Evolutionary conservation across 2,113 vertebrate genomes (phyloP).

Genomic region (Mellivora capensis): DNA sequence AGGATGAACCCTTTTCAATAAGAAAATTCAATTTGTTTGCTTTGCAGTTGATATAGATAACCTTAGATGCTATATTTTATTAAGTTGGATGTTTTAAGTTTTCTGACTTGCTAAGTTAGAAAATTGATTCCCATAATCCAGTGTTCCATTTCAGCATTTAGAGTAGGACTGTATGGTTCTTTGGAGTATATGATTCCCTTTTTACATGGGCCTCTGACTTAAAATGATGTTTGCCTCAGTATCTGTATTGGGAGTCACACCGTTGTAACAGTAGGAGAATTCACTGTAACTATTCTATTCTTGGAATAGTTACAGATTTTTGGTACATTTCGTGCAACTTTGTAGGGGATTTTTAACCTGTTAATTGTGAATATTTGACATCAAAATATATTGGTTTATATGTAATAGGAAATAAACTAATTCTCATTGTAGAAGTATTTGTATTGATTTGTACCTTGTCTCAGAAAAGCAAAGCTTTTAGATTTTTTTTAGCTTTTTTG

Average conservation of each 20-base stretch:
- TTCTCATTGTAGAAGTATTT: neutral
- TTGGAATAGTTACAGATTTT: neutral
- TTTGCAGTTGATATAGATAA: constrained; percentile 3
- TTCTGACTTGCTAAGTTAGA: neutral
- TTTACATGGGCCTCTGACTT: neutral
- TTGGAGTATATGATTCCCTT: neutral
- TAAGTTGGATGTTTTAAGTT: neutral
- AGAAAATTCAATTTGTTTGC: neutral
- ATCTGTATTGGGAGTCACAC: neutral
- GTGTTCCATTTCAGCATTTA: neutral
- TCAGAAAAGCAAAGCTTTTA: neutral
- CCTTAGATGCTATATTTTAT: neutral
- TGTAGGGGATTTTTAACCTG: neutral
- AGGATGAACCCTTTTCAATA: neutral
- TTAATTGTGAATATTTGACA: constrained; percentile 24
- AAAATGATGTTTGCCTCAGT: constrained; percentile 1
- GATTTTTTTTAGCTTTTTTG: neutral
- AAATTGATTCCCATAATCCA: neutral
- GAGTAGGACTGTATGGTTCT: neutral
- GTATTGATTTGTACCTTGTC: neutral
- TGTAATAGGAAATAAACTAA: neutral
- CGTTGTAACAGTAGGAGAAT: neutral
- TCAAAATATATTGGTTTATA: constrained; percentile 10
- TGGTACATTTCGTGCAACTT: neutral
- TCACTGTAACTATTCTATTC: constrained; percentile 23